Conservation (phyloP, 2,888 invertebrate species). For the Adela reaumurella region DNA sequence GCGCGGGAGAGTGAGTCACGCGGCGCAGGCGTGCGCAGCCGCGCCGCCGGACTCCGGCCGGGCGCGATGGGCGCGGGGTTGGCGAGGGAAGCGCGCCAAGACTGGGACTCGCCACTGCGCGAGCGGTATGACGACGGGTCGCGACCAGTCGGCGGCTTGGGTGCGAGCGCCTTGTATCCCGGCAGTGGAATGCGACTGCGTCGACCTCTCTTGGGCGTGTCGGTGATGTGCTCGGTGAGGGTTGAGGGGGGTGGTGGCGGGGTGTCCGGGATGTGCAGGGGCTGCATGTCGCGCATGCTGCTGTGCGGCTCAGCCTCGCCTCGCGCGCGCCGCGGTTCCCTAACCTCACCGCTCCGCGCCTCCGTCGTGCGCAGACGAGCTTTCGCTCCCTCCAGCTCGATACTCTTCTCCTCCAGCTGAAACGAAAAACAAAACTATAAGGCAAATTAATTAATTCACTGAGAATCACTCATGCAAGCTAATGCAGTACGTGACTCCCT, state of each 20-base stretch:
- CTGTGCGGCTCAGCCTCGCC: no score
- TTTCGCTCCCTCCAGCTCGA: constrained; percentile 78
- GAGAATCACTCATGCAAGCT: no score
- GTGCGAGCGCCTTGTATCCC: constrained; percentile 51
- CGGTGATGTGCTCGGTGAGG: constrained; percentile 58
- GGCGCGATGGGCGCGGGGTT: constrained; percentile 32
- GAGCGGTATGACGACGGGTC: constrained; percentile 14
- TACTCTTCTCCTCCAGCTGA: constrained; percentile 78
- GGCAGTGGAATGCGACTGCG: constrained; percentile 71
- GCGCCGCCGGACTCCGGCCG: constrained; percentile 29
- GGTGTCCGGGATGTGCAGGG: constrained; percentile 43
- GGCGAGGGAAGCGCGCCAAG: constrained; percentile 20
- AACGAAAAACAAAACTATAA: no score
- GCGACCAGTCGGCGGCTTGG: constrained; percentile 29
- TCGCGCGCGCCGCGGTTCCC: constrained; percentile 28
- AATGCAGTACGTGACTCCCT: no score
- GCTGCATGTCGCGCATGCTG: constrained; percentile 46
- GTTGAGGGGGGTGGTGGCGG: constrained; percentile 24
- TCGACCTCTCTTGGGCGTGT: constrained; percentile 31
- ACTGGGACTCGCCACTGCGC: constrained; percentile 17
- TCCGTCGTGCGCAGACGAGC: constrained; percentile 71
- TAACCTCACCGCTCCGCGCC: constrained; percentile 22
- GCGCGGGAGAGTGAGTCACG: constrained; percentile 27
- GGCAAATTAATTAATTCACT: no score
- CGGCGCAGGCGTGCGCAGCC: constrained; percentile 29